Conservation (phyloP, 2,888 invertebrate genomes). For the Dromius quadrimaculatus region DNA sequence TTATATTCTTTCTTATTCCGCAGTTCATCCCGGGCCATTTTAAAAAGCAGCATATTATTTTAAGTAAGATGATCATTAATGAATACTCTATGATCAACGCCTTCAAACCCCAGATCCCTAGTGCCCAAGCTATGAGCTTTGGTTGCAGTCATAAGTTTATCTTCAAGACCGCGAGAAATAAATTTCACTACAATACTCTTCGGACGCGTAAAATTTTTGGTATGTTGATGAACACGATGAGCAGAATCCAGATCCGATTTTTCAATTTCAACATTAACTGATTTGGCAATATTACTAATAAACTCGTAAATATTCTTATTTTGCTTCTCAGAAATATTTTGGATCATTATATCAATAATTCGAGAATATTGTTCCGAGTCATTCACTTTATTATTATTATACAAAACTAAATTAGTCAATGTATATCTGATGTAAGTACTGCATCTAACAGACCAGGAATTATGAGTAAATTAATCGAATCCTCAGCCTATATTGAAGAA, state of each 20-base stretch:
- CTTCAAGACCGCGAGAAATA: not conserved
- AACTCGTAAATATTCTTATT: not conserved
- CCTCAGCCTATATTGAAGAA: no score
- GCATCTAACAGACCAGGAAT: no score
- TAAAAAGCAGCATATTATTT: not conserved
- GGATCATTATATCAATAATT: not conserved
- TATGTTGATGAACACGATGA: not conserved
- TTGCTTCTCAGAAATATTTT: not conserved
- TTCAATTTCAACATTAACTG: not conserved
- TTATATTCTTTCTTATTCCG: not conserved
- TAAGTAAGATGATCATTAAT: not conserved
- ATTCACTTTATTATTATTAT: constrained; percentile 7
- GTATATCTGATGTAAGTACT: no score
- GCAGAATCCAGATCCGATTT: not conserved
- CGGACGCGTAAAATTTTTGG: not conserved
- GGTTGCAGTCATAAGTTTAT: not conserved
- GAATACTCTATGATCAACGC: not conserved
- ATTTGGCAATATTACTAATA: not conserved
- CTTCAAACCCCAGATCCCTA: not conserved
- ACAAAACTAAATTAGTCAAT: no score
- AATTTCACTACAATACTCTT: not conserved
- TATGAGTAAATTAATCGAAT: no score
- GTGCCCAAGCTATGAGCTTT: not conserved
- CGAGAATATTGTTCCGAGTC: constrained; percentile 5
- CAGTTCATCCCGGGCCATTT: not conserved